phyloP scores from a whole-genome alignment of 2,113 vertebrate species.

The Dicerorhinus sumatrensis region DNA sequence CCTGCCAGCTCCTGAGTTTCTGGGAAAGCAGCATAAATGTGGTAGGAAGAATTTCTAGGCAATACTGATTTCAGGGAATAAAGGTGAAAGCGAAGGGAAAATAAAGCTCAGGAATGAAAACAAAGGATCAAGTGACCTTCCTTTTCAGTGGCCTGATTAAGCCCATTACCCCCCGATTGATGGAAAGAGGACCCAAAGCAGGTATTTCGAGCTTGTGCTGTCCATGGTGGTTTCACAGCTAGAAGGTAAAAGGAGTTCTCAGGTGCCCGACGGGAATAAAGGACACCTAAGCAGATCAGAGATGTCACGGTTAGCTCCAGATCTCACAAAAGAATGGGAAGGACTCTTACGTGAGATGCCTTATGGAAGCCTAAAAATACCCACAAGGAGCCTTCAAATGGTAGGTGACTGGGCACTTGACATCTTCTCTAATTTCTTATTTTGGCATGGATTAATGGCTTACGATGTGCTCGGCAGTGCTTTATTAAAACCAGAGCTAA shows the following conservation, averaged over 20 bases:
- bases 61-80: constrained; percentile 33
- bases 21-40: constrained; percentile 50
- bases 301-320: neutral
- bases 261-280: neutral
- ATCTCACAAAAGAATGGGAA: neutral
- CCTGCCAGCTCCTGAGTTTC: constrained; percentile 39
- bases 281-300: neutral
- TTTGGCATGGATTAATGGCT: neutral
- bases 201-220: neutral
- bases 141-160: neutral
- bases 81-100: constrained; percentile 30
- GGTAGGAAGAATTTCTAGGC: constrained; percentile 44
- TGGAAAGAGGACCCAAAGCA: neutral
- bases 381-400: neutral
- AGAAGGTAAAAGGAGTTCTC: neutral
- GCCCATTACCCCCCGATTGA: neutral
- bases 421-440: neutral
- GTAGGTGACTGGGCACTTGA: neutral
- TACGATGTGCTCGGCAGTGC: neutral
- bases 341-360: neutral
- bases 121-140: neutral
- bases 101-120: constrained; percentile 10
- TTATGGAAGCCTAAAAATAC: neutral
- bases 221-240: neutral
- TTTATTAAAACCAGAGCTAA: constrained; percentile 31